These are phyloP conservation scores for Leptinotarsa defecta DNA, from an alignment of 1,140 invertebrate genomes.

Conservation along the genomic window DNA sequence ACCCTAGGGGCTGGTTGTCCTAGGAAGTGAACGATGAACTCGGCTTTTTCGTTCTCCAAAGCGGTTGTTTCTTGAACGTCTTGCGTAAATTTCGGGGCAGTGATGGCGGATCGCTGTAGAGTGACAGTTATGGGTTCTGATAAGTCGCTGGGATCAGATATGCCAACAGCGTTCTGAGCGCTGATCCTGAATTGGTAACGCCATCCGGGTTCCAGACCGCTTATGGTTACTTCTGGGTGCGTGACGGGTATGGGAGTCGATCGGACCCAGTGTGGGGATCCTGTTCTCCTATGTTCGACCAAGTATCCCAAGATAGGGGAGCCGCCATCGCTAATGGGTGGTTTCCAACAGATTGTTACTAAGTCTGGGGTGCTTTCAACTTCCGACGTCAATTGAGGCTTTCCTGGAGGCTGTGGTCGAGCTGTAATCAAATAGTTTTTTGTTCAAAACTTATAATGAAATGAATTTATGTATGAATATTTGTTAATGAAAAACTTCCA, in stretches of 20 bases:
- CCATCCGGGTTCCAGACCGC: constrained; percentile 82
- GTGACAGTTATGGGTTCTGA: constrained; percentile 80
- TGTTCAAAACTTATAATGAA: no score
- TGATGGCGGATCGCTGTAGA: constrained; percentile 67
- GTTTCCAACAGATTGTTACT: constrained; percentile 85
- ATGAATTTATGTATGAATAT: no score
- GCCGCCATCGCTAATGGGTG: constrained; percentile 83
- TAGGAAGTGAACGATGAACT: constrained; percentile 79
- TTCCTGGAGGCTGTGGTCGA: constrained; percentile 75
- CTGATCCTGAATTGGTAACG: constrained; percentile 87
- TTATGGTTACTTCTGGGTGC: constrained; percentile 73
- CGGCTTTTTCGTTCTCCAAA: constrained; percentile 80
- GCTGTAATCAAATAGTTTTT: constrained; percentile 59
- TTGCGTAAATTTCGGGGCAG: constrained; percentile 70
- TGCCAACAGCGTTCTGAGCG: constrained; percentile 83
- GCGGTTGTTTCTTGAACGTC: constrained; percentile 69
- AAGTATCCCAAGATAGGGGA: constrained; percentile 84
- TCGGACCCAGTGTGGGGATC: constrained; percentile 76
- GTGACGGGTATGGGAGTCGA: constrained; percentile 71
- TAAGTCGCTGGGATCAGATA: constrained; percentile 76
- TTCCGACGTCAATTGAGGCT: constrained; percentile 72
- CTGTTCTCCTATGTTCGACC: constrained; percentile 78
- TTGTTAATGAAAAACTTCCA: no score
- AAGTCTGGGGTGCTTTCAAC: constrained; percentile 73
- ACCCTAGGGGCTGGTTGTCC: constrained; percentile 85